phyloP scores from a whole-genome alignment of 2,888 invertebrate genomes.

The Tuta absoluta region DNA sequence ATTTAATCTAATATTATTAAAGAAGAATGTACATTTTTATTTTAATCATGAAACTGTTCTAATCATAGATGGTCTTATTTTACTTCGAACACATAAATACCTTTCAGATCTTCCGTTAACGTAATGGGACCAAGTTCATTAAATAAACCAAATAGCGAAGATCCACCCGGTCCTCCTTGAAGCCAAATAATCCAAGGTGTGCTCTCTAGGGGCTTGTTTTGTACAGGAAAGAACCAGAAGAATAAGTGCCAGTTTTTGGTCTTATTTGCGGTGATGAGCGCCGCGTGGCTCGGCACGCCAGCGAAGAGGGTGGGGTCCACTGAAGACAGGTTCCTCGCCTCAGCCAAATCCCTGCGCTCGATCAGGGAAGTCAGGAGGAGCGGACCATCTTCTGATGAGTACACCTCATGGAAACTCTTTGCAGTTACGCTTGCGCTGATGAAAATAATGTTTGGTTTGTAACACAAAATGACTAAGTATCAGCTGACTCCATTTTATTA shows the following conservation, averaged over 20 bases:
- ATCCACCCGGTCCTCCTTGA: conserved; percentile 90
- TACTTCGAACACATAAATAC: not conserved
- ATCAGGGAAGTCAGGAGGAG: conserved; percentile 39
- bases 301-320: conserved; percentile 44
- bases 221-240: conserved; percentile 89
- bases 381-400: not conserved
- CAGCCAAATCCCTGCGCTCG: conserved; percentile 35
- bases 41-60: too few relatives aligned
- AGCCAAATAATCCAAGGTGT: conserved; percentile 89
- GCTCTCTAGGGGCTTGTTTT: conserved; percentile 38
- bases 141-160: conserved; percentile 69
- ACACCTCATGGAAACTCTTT: not conserved
- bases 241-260: conserved; percentile 86
- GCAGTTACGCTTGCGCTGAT: not conserved
- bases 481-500: too few relatives aligned
- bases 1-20: too few relatives aligned
- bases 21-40: too few relatives aligned
- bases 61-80: not conserved
- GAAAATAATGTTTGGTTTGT: not conserved
- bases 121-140: conserved; percentile 50
- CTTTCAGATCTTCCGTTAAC: not conserved
- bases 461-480: not conserved
- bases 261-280: conserved; percentile 84
- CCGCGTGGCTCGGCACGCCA: conserved; percentile 63
- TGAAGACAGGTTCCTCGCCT: conserved; percentile 42